These are phyloP conservation scores for Podarcis cretensis DNA, from an alignment of 2,113 vertebrate genomes.

Conservation along the genomic window DNA sequence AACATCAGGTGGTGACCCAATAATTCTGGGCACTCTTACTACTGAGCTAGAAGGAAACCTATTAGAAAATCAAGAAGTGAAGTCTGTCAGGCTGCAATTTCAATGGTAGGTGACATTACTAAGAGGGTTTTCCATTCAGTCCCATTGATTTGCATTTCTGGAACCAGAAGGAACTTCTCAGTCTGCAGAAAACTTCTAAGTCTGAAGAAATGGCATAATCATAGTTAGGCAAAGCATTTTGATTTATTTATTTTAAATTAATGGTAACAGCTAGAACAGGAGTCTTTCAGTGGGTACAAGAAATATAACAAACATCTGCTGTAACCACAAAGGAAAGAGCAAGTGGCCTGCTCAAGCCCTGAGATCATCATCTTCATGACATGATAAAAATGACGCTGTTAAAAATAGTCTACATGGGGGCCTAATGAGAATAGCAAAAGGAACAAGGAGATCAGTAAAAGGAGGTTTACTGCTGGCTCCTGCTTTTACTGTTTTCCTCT, in stretches of 20 bases:
- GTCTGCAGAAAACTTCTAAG: not conserved
- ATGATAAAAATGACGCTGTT: slow-evolving; percentile 3
- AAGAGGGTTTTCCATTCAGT: not conserved
- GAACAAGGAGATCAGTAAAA: slow-evolving; percentile 55
- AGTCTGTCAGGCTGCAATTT: not conserved
- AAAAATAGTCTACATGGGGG: slow-evolving; percentile 1
- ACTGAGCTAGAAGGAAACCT: not conserved
- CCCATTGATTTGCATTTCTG: not conserved
- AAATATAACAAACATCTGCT: not conserved
- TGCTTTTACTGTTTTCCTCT: slow-evolving; percentile 52
- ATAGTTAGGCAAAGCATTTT: too few species aligned
- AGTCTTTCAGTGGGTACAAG: not conserved
- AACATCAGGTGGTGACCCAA: too few species aligned
- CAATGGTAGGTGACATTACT: not conserved
- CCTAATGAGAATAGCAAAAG: slow-evolving; percentile 48
- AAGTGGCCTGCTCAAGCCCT: slow-evolving; percentile 33
- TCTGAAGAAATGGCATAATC: not conserved
- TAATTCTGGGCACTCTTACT: not conserved
- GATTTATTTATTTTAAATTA: not conserved
- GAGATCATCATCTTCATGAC: not conserved
- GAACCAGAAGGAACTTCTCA: too few species aligned
- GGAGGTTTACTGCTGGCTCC: slow-evolving; percentile 16
- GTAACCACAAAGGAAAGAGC: slow-evolving; percentile 43
- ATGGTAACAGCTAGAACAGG: not conserved
- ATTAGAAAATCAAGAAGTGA: not conserved